Evolutionary conservation across 2,888 invertebrate genomes (phyloP), one percentile per base, ranked within the genome.

Genomic region (Strigamia crassipes): DNA sequence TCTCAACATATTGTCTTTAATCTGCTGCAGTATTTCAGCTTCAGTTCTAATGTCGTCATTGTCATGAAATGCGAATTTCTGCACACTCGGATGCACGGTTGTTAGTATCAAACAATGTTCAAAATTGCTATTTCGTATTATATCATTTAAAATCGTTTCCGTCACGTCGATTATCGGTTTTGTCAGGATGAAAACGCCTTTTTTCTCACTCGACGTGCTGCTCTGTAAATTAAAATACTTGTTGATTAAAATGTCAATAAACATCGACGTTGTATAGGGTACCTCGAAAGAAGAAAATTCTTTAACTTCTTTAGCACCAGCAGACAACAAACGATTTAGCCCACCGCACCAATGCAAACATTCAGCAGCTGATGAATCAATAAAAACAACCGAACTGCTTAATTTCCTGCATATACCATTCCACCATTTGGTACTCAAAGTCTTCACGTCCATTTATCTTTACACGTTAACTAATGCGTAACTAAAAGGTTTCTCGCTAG

Each of bases 301-400:
- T 85, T 92, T 92, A 0, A 93, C 91, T 83, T 90, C 89, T 12
- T 90, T 86, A 38, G 92, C 93, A 80, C 93, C 93, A 34, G 90
- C 90, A 83, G 90, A 88, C n/a, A 91, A 88, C 13, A 83, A 46
- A 23, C 81, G 66, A 27, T 83, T 83, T 31, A 87, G 83, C 0
- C 93, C 92, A 1, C 92, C 92, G 85, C 91, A 90, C 93, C 93
- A 93, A 85, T 93, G 93, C 66, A 93, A 87, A 85, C 92, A 91
- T 86, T 93, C 93, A 0, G 92, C 90, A 82, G 90, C 90, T 46
- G 88, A 87, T 85, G 91, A 90, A 85, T 93, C 93, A 73, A 93
- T 87, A 85, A 91, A 93, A 78, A 93, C 92, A 0, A 91, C 90
- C 83, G 92, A 91, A 85, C 91, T 90, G 81, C 90, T 90, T 73